phyloP scores from a whole-genome alignment of 2,113 vertebrate species.

The Rhipidura dahli region DNA sequence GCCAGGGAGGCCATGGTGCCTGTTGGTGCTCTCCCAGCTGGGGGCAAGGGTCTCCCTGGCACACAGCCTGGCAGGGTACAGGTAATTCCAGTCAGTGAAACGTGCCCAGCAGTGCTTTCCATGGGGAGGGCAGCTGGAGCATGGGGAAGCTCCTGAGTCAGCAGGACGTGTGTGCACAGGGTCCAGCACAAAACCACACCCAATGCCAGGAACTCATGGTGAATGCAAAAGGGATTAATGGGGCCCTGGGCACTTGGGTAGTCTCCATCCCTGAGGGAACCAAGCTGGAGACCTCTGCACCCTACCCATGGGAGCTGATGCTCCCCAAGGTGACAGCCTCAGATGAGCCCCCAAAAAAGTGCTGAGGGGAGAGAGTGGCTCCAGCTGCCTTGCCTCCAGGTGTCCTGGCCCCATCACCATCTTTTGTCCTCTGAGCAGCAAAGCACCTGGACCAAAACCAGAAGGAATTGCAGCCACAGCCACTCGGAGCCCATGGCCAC shows the following conservation, averaged over 20 bases:
- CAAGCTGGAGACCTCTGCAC: not conserved
- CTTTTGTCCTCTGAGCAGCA: accelerated
- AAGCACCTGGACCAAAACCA: not conserved
- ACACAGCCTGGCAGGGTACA: not conserved
- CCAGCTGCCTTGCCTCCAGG: not conserved
- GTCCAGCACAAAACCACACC: not conserved
- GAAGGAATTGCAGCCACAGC: accelerated
- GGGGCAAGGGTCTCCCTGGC: not conserved
- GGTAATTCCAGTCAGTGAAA: not conserved
- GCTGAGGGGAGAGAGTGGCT: not conserved
- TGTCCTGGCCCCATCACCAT: accelerated
- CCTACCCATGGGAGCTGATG: not conserved
- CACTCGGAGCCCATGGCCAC: accelerated
- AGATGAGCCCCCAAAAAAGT: accelerated
- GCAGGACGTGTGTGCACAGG: not conserved
- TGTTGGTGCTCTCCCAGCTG: no score
- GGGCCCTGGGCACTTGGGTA: not conserved
- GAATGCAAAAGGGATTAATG: not conserved
- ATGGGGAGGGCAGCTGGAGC: not conserved
- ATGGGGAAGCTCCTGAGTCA: not conserved
- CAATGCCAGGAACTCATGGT: not conserved
- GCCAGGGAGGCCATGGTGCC: not conserved
- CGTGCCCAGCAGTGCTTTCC: not conserved
- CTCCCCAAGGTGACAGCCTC: not conserved
- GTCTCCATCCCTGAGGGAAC: conserved; percentile 28